Conservation (phyloP, 2,113 vertebrate species). For the Xenotilapia flavipinnis region DNA sequence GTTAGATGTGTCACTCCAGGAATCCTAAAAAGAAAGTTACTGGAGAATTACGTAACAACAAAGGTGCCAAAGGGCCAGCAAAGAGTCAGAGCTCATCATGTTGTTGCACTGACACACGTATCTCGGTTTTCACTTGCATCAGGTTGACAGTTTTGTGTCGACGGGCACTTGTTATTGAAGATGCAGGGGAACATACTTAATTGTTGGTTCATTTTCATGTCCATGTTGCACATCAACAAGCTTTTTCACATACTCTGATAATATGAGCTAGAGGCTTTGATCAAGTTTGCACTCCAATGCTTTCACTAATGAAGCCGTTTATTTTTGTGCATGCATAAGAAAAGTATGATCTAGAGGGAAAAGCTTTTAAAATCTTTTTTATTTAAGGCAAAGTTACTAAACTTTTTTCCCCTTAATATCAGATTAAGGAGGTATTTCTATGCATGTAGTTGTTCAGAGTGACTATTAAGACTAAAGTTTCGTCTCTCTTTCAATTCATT, state of each 20-base stretch:
- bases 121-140: background rate
- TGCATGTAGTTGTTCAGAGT: background rate
- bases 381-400: background rate
- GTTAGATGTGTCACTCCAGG: background rate
- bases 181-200: background rate
- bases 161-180: background rate
- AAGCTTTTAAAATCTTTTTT: background rate
- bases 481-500: background rate
- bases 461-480: background rate
- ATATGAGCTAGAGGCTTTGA: background rate
- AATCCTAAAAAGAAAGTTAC: background rate
- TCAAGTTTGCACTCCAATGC: background rate
- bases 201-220: background rate
- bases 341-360: background rate
- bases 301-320: background rate
- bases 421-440: background rate
- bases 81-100: background rate
- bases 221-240: background rate
- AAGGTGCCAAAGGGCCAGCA: background rate
- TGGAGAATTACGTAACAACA: background rate
- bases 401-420: background rate
- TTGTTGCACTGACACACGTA: background rate
- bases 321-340: background rate
- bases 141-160: background rate
- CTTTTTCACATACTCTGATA: background rate